Evolutionary conservation across 2,888 invertebrate species (phyloP), one percentile per base, ranked within the genome.

Genomic region (Caenorhabditis sinica): DNA sequence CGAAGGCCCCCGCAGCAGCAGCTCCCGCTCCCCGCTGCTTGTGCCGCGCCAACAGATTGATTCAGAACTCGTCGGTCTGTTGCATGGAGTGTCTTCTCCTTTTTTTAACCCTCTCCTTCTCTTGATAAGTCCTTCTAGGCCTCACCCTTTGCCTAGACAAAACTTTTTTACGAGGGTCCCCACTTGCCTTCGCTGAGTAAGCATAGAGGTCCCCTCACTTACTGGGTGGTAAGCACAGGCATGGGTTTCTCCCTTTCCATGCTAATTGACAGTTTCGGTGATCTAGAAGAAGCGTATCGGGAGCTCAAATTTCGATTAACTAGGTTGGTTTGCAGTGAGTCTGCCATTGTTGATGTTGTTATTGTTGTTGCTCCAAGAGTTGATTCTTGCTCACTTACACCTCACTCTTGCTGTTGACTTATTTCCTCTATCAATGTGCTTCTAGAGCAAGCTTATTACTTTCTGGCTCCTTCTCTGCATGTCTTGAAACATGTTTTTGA

Each of bases 181-280:
- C 51, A 28, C 17, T 58, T 56, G 51, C 40, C 13, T 2, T 43
- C 28, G 49, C 51, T 4, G 33, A 33, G 33, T 33, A 33, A 51
- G 30, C 51, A 43, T 45, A 28, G 43, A 17, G 49, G 49, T 33
- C 30, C 36, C 30, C 45, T 61, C 49, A 73, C 49, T 33, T 40
- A 15, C 53, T 6, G 33, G 58, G 73, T 33, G 65, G 68, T 77
- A 49, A 25, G 51, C 30, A 25, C 40, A 20, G 11, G 20, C 40
- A 83, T 83, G 83, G 83, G 83, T 33, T 79, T 83, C 49, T 83
- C 83, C 1, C 45, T 83, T 51, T 83, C 83, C 20, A 83, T 83
- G 74, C 74, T 83, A n/a, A 36, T 80, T 40, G 83, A 83, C 60
- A 69, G 69, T 71, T 65, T 80, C 17, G 68, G 51, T 45, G 74